Conservation (phyloP, 1,140 invertebrate genomes). For the Chironomus striatipennis region DNA sequence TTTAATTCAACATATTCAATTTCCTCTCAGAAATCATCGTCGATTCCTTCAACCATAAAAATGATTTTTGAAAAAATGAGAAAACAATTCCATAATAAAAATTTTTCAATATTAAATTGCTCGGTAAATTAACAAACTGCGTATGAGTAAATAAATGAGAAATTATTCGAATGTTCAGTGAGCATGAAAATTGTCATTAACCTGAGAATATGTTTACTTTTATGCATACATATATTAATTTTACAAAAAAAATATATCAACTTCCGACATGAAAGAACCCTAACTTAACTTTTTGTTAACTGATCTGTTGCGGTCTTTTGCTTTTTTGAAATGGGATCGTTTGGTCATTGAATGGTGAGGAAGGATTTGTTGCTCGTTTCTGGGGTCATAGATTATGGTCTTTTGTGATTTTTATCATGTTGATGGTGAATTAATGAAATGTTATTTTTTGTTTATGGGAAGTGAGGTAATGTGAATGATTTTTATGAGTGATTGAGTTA, state of each 20-base stretch:
- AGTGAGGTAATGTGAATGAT: no score
- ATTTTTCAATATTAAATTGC: neutral
- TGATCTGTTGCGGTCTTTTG: neutral
- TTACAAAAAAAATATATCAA: neutral
- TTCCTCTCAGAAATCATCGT: neutral
- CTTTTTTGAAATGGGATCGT: neutral
- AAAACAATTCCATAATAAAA: neutral
- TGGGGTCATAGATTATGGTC: no score
- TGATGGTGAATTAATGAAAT: no score
- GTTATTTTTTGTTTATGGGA: no score
- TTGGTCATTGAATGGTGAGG: neutral
- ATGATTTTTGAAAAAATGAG: constrained; percentile 8
- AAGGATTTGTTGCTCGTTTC: no score
- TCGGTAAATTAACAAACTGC: constrained; percentile 8
- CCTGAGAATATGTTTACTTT: neutral
- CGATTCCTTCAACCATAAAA: constrained; percentile 15
- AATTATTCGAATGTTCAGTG: neutral
- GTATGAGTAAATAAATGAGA: neutral
- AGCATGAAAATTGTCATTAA: constrained; percentile 23
- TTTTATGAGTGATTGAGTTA: no score
- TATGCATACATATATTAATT: neutral
- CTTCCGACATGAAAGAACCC: neutral
- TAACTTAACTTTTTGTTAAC: neutral
- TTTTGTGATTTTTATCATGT: no score
- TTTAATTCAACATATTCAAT: constrained; percentile 4